Evolutionary conservation across 2,888 invertebrate genomes (phyloP), one percentile per base, ranked within the genome.

Genomic region (Acleris cristana): DNA sequence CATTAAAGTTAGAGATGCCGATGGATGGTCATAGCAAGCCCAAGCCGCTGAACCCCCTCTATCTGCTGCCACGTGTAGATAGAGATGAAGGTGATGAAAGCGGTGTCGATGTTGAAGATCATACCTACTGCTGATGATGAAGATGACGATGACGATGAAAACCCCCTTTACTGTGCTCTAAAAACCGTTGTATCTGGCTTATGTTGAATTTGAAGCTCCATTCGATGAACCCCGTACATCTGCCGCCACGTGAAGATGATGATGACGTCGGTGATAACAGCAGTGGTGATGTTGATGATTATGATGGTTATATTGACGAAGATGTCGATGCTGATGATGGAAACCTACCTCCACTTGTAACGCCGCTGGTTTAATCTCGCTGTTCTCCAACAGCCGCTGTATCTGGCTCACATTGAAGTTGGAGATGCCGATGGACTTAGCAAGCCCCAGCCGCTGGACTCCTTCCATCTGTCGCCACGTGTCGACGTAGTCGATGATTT

Each of bases 321-420:
- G n/a, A 48, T 18, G 7, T 18, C 18, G 7, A n/a, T 48, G 18
- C 0, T 16, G 48, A 48, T 18, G 48, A 48, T 51, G 1, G 12
- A 12, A 7, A 34, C 74, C 71, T 70, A 90, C 92, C 82, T 91
- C 90, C 19, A 94, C 92, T 84, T 96, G 96, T 64, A 95, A 88
- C 0, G 92, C 94, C 0, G 94, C 92, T 0, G 96, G 96, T 72
- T 93, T 94, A 16, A 95, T 88, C 52, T 90, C 88, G 56, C 94
- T 94, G 57, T 90, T 87, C 0, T 89, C 90, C 18, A 97, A 74
- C 0, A 97, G 74, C 19, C 95, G 89, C 61, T 95, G 94, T 26
- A 97, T 93, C 84, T 97, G 97, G 60, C 94, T 90, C 45, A 93
- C 93, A 80, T 96, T 97, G 78, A 97, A 97, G 88, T 97, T 97